Percentiles rank a stretch among this genome's conserved stretches.
phyloP scores from a whole-genome alignment of 2,888 invertebrate species.

The Amphipoea lucens region DNA sequence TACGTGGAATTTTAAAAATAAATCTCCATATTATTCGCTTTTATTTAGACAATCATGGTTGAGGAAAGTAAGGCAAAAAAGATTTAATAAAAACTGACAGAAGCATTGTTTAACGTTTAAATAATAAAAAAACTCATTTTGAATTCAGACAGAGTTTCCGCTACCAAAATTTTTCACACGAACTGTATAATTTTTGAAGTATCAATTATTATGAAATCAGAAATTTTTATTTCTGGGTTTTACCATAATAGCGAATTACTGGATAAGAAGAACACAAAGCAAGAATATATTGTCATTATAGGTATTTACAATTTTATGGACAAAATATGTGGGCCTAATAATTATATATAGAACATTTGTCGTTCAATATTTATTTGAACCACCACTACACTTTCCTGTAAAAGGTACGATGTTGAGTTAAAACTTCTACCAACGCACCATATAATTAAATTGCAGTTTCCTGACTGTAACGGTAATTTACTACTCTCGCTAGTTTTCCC shows the following conservation, averaged over 20 bases:
- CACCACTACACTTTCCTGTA: not conserved
- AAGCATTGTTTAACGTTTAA: not conserved
- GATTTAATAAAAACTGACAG: not conserved
- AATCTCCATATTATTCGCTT: conserved; percentile 1
- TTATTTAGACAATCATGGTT: not conserved
- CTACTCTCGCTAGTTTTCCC: conserved; percentile 17
- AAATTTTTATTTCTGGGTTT: not conserved
- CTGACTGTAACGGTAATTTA: conserved; percentile 33
- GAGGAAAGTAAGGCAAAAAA: not conserved
- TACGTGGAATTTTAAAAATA: not conserved
- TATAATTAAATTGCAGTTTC: conserved; percentile 51
- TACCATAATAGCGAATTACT: not conserved
- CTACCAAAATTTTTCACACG: not conserved
- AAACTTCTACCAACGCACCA: conserved; percentile 36
- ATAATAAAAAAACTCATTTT: not conserved
- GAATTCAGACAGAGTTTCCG: not conserved
- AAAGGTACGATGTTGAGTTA: conserved; percentile 19
- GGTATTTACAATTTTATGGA: not conserved
- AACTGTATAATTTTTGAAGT: not conserved
- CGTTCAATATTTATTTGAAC: conserved; percentile 10
- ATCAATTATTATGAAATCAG: too few relatives aligned
- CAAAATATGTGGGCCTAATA: not conserved
- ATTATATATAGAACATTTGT: too few relatives aligned
- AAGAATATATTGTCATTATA: not conserved
- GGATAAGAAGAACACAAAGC: not conserved